A percentile compares a stretch with the other conserved stretches of the same genome.
These are phyloP conservation scores for Gallinago media DNA, from an alignment of 2,113 vertebrate genomes.

Conservation along the genomic window DNA sequence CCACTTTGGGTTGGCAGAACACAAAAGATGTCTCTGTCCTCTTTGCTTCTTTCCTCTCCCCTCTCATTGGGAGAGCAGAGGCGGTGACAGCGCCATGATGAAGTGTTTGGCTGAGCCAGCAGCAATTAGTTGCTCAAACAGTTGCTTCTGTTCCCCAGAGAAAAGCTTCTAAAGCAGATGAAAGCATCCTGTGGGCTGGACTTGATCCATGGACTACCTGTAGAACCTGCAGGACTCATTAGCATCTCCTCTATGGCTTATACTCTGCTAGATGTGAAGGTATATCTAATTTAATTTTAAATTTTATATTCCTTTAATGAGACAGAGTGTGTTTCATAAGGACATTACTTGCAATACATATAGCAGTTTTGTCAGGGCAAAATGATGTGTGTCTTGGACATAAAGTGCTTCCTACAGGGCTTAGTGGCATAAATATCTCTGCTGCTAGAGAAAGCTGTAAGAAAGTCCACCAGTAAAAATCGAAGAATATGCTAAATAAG, in stretches of 20 bases:
- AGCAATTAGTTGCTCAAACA: conserved; percentile 16
- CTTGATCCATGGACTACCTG: conserved; percentile 27
- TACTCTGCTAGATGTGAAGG: neutral
- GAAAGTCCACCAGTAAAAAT: neutral
- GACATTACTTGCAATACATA: neutral
- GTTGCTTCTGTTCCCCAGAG: neutral
- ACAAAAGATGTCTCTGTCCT: neutral
- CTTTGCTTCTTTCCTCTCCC: neutral
- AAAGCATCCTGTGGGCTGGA: neutral
- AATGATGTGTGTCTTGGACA: neutral
- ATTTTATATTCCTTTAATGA: conserved; percentile 46
- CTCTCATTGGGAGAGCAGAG: neutral
- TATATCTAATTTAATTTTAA: conserved; percentile 35
- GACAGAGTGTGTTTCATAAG: neutral
- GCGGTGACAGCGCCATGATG: neutral
- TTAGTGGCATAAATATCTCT: conserved; percentile 7
- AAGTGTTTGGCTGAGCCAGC: neutral
- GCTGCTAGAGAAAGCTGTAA: neutral
- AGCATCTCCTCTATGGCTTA: neutral
- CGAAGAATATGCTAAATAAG: neutral
- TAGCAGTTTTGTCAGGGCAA: conserved; percentile 3
- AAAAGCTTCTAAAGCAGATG: neutral
- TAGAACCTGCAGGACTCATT: conserved; percentile 18
- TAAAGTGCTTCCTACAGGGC: neutral
- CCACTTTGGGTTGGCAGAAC: neutral